These are phyloP conservation scores for Nothoprocta perdicaria DNA, from an alignment of 2,113 vertebrate genomes.

Conservation along the genomic window DNA sequence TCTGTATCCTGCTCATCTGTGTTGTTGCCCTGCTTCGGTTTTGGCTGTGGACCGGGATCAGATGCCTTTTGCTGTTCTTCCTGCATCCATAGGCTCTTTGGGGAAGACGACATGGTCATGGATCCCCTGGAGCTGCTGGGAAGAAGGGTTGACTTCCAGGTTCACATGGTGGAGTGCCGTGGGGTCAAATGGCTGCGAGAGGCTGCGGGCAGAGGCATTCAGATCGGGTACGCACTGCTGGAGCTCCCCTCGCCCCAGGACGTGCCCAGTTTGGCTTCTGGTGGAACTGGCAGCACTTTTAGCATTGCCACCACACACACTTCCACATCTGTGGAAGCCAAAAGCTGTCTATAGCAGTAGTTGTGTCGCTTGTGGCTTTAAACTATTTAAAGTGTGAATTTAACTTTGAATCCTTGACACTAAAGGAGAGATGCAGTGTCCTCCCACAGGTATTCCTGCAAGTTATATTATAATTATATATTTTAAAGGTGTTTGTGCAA, in stretches of 20 bases:
- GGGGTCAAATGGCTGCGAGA: conserved; percentile 87
- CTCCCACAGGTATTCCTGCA: neutral
- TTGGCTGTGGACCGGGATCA: neutral
- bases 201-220: conserved; percentile 79
- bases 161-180: conserved; percentile 82
- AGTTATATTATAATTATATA: too few relatives aligned
- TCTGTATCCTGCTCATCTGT: neutral
- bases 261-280: neutral
- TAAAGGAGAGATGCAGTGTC: neutral
- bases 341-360: neutral
- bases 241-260: neutral
- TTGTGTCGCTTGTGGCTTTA: neutral
- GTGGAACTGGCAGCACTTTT: neutral
- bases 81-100: conserved; percentile 68
- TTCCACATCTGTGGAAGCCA: neutral
- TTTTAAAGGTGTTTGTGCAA: neutral
- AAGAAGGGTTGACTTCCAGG: conserved; percentile 84
- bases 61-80: neutral
- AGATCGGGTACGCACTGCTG: conserved; percentile 77
- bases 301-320: neutral
- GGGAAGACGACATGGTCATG: conserved; percentile 85
- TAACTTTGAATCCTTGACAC: neutral
- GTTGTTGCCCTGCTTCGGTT: neutral
- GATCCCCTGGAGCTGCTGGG: conserved; percentile 87
- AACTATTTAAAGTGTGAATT: neutral